These are phyloP conservation scores for Notolepis coatsorum DNA, from an alignment of 2,797 vertebrate genomes.

Conservation along the genomic window DNA sequence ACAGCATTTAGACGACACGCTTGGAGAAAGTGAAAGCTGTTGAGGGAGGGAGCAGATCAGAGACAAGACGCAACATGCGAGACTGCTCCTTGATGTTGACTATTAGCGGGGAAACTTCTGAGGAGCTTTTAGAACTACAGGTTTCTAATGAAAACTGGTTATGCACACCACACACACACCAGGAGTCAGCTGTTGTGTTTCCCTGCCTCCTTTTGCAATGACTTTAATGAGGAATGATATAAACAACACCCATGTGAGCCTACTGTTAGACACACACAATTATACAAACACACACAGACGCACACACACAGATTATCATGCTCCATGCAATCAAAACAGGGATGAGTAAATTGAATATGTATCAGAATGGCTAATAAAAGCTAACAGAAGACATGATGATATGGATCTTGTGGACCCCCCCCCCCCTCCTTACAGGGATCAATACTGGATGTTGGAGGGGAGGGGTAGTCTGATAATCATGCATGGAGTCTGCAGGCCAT, in stretches of 20 bases:
- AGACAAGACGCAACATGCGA: conserved; percentile 19
- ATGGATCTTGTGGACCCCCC: not conserved
- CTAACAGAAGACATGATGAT: not conserved
- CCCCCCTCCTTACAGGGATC: conserved; percentile 38
- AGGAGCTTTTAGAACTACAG: conserved; percentile 17
- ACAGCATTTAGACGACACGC: conserved; percentile 28
- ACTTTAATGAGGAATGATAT: conserved; percentile 22
- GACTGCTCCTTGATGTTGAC: conserved; percentile 28
- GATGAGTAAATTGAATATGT: not conserved
- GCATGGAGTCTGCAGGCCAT: conserved; percentile 18
- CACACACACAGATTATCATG: conserved; percentile 6
- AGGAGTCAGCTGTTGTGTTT: conserved; percentile 26
- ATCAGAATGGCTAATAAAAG: not conserved
- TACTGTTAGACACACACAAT: not conserved
- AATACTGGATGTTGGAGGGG: conserved; percentile 17
- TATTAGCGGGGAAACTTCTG: conserved; percentile 32
- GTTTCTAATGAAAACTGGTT: conserved; percentile 46
- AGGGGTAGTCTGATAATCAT: conserved; percentile 18
- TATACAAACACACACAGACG: not conserved
- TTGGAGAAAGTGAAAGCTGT: conserved; percentile 39
- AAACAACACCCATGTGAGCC: conserved; percentile 2
- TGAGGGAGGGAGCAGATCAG: conserved; percentile 32
- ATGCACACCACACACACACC: conserved; percentile 7
- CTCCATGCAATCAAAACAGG: not conserved
- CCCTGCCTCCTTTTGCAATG: conserved; percentile 3